Evolutionary conservation across 2,113 vertebrate species (phyloP), one percentile per base, ranked within the genome.

Genomic region (Megatriorchis doriae): DNA sequence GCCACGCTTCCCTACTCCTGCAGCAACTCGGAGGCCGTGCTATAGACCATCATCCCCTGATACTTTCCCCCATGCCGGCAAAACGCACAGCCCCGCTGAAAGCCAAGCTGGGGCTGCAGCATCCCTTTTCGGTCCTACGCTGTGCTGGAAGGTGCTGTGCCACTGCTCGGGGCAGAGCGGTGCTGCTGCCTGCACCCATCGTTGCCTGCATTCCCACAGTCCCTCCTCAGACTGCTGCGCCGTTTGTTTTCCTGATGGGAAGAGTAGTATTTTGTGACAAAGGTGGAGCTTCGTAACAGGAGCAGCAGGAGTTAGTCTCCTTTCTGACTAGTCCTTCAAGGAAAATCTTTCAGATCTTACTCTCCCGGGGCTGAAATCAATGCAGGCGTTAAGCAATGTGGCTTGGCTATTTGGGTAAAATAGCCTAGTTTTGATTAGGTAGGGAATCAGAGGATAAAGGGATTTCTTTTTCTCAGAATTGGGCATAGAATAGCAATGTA

Each of bases 351-450:
- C 55, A 70, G n/a, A 83, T 73, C 56, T 95, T 58, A 43, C 80
- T 91, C 48, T 88, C 71, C 2, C 2, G 61, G 79, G 77, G 42
- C 63, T 86, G 85, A 73, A 79, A 88, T 92, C 74, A 70, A 52
- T 88, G 85, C 14, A 12, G 66, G 81, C 70, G 4, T 88, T 88
- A 96, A 95, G 93, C 52, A 77, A 5, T 0, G 0, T 13, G 58
- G 15, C 40, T 96, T 92, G 59, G 56, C 92, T 91, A 58, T 96
- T 78, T 92, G 79, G 23, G 11, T 79, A 71, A 89, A 90, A 75
- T 11, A 58, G 63, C 48, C 75, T 94, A 29, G 52, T 83, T 96
- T 83, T 93, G 92, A 95, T 96, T 83, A 95, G 90, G 84, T 68
- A n/a, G n/a, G 81, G 75, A 98, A 89, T 94, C 2, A 0, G 45